These are phyloP conservation scores for Keiferia lycopersicella DNA, from an alignment of 2,888 invertebrate genomes.

Conservation along the genomic window DNA sequence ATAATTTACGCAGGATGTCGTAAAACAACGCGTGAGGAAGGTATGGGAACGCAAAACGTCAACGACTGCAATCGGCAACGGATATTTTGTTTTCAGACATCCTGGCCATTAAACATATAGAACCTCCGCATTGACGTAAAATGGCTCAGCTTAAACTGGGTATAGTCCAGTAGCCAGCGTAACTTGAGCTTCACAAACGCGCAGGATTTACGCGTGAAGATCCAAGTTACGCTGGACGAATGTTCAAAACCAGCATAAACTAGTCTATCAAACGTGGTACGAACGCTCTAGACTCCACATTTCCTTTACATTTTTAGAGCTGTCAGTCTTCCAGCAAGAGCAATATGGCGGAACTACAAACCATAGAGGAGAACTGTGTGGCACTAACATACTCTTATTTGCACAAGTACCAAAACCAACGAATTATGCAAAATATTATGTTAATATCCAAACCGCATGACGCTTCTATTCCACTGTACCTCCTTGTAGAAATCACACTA, in stretches of 20 bases:
- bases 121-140: too few relatives aligned
- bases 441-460: constrained; percentile 29
- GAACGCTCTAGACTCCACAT: constrained; percentile 40
- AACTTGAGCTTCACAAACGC: too few relatives aligned
- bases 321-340: constrained; percentile 69
- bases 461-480: constrained; percentile 44
- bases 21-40: constrained; percentile 47
- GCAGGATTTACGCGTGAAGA: too few relatives aligned
- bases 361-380: constrained; percentile 42
- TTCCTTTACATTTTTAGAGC: constrained; percentile 40
- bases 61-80: constrained; percentile 12
- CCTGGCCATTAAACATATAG: constrained; percentile 47
- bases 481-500: constrained; percentile 34
- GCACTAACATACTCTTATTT: constrained; percentile 36
- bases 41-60: constrained; percentile 15
- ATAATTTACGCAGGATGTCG: constrained; percentile 55
- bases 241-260: too few relatives aligned
- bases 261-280: too few relatives aligned
- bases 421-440: constrained; percentile 34
- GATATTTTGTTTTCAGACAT: constrained; percentile 53
- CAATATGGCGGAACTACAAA: constrained; percentile 40
- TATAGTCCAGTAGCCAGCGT: too few relatives aligned
- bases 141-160: too few relatives aligned
- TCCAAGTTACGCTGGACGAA: too few relatives aligned
- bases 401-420: constrained; percentile 39